Percentiles rank a stretch among this genome's conserved stretches.
Evolutionary conservation across 2,113 vertebrate species (phyloP).

Genomic region (Grus americana): DNA sequence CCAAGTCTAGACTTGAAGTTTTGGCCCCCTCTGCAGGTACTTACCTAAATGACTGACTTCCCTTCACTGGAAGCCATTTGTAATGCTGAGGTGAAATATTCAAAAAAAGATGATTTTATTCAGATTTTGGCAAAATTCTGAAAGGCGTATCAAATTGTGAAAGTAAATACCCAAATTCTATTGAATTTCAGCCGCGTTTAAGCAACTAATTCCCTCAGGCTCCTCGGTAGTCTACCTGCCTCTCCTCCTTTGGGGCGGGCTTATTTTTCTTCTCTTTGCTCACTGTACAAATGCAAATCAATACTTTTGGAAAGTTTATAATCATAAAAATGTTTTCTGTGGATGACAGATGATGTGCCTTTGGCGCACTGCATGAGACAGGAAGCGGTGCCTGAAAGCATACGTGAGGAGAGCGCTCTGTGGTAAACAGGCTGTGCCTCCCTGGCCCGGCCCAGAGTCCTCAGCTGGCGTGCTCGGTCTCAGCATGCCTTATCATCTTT

Average conservation of each 20-base stretch:
- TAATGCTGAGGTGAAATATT: not conserved
- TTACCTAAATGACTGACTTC: not conserved
- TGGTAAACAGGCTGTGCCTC: not conserved
- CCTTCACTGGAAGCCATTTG: not conserved
- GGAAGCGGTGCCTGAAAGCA: rapidly evolving
- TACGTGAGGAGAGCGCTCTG: not conserved
- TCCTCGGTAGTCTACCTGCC: not conserved
- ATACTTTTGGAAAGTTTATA: not conserved
- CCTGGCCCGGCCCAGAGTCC: not conserved
- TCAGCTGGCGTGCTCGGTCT: not conserved
- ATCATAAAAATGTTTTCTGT: not conserved
- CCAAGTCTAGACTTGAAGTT: not conserved
- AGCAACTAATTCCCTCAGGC: not conserved
- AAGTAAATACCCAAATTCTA: not conserved
- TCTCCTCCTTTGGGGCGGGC: not conserved
- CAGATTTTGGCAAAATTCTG: not conserved
- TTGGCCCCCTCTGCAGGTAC: not conserved
- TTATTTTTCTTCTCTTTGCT: not conserved
- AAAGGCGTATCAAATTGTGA: not conserved
- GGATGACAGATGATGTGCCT: not conserved
- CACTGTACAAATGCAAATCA: not conserved
- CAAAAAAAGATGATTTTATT: not conserved
- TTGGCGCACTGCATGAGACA: not conserved
- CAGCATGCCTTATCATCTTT: not conserved
- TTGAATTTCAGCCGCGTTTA: not conserved